These are phyloP conservation scores for Opisthograptis luteolata DNA, from an alignment of 2,888 invertebrate genomes.

Conservation along the genomic window DNA sequence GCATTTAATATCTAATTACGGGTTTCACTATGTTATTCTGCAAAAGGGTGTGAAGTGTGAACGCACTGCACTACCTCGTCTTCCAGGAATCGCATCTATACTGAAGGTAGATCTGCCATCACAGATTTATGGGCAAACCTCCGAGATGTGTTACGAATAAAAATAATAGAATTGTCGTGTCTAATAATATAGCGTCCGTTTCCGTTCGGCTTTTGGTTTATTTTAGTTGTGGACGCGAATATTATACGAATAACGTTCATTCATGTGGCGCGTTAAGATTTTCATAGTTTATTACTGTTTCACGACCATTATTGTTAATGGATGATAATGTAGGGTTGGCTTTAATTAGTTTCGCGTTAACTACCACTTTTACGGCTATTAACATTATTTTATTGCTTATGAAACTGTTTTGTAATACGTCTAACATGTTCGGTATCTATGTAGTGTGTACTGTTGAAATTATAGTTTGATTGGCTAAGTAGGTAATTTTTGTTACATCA, in stretches of 20 bases:
- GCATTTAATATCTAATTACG: slow-evolving; percentile 45
- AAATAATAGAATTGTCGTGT: slow-evolving; percentile 84
- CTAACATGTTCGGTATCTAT: slow-evolving; percentile 32
- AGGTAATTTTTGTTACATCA: slow-evolving; percentile 40
- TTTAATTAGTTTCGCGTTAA: slow-evolving; percentile 62
- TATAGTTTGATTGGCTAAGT: slow-evolving; percentile 39
- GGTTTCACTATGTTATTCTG: slow-evolving; percentile 54
- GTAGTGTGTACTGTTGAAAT: slow-evolving; percentile 36
- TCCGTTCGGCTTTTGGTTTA: slow-evolving; percentile 81
- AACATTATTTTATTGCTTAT: slow-evolving; percentile 59
- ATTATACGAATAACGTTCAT: slow-evolving; percentile 74
- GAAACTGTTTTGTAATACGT: slow-evolving; percentile 51
- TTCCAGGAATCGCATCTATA: slow-evolving; percentile 70
- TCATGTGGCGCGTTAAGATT: slow-evolving; percentile 57
- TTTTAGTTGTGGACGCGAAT: slow-evolving; percentile 80
- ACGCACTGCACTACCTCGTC: slow-evolving; percentile 44
- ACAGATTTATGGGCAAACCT: slow-evolving; percentile 78
- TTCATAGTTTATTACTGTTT: slow-evolving; percentile 56
- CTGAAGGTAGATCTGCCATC: slow-evolving; percentile 65
- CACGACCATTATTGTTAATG: slow-evolving; percentile 59
- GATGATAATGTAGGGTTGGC: slow-evolving; percentile 58
- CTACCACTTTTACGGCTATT: slow-evolving; percentile 54
- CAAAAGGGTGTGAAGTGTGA: slow-evolving; percentile 74
- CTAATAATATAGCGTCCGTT: slow-evolving; percentile 82
- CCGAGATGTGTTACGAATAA: slow-evolving; percentile 82